A percentile compares a stretch with the other conserved stretches of the same genome.
These are phyloP conservation scores for Taenaris catops DNA, from an alignment of 2,888 invertebrate genomes.

Conservation along the genomic window DNA sequence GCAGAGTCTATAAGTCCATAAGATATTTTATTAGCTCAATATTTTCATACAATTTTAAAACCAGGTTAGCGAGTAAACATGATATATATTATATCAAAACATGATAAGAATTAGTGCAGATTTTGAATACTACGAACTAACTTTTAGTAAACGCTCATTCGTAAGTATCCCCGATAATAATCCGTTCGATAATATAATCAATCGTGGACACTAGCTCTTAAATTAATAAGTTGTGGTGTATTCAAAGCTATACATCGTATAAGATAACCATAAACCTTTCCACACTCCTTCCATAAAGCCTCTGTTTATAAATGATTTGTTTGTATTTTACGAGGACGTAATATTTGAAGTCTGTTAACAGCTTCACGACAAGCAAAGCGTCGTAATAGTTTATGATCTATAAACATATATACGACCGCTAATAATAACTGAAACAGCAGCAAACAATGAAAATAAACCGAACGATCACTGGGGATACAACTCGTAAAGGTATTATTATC, in stretches of 20 bases:
- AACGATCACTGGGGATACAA: conserved; percentile 53
- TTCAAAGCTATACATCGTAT: not conserved
- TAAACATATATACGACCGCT: conserved; percentile 75
- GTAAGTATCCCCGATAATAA: no score
- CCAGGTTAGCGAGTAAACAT: no score
- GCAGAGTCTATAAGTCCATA: no score
- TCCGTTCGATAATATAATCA: no score
- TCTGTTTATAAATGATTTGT: conserved; percentile 65
- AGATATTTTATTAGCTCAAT: no score
- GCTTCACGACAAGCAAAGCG: conserved; percentile 67
- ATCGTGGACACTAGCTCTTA: no score
- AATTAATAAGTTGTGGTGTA: not conserved
- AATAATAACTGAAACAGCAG: conserved; percentile 76
- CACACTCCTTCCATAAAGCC: conserved; percentile 6
- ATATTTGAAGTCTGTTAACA: conserved; percentile 65
- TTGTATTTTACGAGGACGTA: conserved; percentile 62
- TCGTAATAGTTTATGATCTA: conserved; percentile 70
- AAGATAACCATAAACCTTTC: conserved; percentile 1
- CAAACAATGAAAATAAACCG: conserved; percentile 71
- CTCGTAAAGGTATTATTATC: conserved; percentile 76
- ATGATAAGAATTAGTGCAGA: no score
- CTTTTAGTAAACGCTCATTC: no score
- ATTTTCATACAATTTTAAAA: no score
- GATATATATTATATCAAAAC: no score
- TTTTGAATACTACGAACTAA: no score